These are phyloP conservation scores for Pao palembangensis DNA, from an alignment of 2,113 vertebrate species.

Conservation along the genomic window DNA sequence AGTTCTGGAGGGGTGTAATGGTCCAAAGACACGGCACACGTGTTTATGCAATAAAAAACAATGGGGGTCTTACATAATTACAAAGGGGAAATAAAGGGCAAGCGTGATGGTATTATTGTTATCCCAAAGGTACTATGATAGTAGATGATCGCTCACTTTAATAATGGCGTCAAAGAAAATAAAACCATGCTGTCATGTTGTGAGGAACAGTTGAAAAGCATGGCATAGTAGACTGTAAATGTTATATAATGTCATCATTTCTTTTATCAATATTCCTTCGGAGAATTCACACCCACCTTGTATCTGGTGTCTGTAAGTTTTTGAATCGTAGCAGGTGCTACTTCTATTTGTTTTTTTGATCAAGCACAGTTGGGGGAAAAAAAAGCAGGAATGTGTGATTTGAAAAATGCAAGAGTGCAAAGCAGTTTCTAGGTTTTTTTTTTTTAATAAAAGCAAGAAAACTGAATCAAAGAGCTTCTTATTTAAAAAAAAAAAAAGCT, in stretches of 20 bases:
- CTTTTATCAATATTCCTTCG: neutral
- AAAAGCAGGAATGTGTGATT: neutral
- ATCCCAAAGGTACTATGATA: conserved; percentile 9
- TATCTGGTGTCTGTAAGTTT: neutral
- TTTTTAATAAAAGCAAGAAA: conserved; percentile 1
- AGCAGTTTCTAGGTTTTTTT: neutral
- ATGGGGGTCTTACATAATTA: conserved; percentile 39
- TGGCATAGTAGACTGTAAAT: neutral
- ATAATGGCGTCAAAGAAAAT: neutral
- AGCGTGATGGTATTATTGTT: conserved; percentile 16
- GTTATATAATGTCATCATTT: neutral
- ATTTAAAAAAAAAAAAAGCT: neutral
- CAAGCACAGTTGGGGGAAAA: neutral
- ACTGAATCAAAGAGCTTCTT: neutral
- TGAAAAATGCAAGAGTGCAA: neutral
- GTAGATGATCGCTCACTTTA: conserved; percentile 10
- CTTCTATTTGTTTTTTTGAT: neutral
- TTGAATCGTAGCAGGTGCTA: neutral
- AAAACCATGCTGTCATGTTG: neutral
- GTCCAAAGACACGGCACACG: conserved; percentile 27
- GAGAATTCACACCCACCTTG: conserved; percentile 3
- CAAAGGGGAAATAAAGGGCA: conserved; percentile 46
- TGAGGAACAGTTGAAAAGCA: neutral
- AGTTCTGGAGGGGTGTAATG: conserved; percentile 11
- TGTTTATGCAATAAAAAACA: conserved; percentile 36